These are phyloP conservation scores for Dunckerocampus dactyliophorus DNA, from an alignment of 2,113 vertebrate genomes.

Conservation along the genomic window DNA sequence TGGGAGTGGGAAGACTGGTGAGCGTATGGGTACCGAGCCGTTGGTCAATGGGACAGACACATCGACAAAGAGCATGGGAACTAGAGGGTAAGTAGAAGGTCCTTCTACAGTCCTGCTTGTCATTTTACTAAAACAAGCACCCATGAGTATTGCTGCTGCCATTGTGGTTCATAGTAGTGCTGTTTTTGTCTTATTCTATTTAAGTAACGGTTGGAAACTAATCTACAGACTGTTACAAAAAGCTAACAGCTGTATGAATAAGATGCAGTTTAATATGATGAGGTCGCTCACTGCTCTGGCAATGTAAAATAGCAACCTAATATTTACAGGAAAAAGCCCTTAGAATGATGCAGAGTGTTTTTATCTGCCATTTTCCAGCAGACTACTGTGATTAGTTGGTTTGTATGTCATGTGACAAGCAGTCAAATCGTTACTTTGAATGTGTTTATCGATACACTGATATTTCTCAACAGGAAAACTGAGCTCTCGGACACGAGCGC, in stretches of 20 bases:
- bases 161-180: background rate
- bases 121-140: background rate
- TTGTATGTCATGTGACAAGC: background rate
- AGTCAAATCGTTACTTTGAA: background rate
- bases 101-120: background rate
- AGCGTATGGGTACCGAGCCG: constrained; percentile 78
- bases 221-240: too few relatives aligned
- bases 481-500: constrained; percentile 92
- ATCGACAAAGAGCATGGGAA: constrained; percentile 78
- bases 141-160: background rate
- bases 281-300: too few relatives aligned
- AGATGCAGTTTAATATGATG: too few relatives aligned
- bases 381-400: background rate
- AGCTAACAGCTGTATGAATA: too few relatives aligned
- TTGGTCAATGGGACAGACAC: constrained; percentile 93
- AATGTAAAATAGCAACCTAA: too few relatives aligned
- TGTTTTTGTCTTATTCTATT: background rate
- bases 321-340: too few relatives aligned
- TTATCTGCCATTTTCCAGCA: background rate
- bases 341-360: too few relatives aligned
- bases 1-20: constrained; percentile 76
- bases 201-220: background rate
- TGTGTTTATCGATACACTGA: background rate
- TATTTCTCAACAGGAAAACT: constrained; percentile 77
- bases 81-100: constrained; percentile 79